Evolutionary conservation across 1,140 invertebrate species (phyloP).

Genomic region (Hestina assimilis): DNA sequence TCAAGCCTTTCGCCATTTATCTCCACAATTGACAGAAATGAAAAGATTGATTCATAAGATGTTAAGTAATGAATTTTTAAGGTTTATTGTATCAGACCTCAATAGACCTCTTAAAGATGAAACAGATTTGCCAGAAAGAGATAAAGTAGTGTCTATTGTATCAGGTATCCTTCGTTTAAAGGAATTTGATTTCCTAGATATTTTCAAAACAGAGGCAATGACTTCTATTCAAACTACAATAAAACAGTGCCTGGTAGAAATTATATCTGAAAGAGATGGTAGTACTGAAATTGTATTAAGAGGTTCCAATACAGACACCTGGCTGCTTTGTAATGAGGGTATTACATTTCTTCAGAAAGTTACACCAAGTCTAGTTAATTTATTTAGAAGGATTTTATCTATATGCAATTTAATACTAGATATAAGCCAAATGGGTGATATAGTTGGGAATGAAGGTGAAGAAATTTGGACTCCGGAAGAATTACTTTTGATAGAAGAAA

Average conservation of each 20-base stretch:
- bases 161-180: slow-evolving; percentile 92
- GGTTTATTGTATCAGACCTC: slow-evolving; percentile 94
- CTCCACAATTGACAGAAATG: slow-evolving; percentile 97
- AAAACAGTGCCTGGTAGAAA: slow-evolving; percentile 92
- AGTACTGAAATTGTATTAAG: slow-evolving; percentile 82
- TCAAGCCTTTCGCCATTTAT: slow-evolving; percentile 96
- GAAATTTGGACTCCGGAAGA: slow-evolving; percentile 86
- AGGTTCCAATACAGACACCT: slow-evolving; percentile 82
- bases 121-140: slow-evolving; percentile 85
- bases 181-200: slow-evolving; percentile 92
- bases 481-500: slow-evolving; percentile 81
- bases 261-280: slow-evolving; percentile 83
- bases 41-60: slow-evolving; percentile 97
- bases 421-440: slow-evolving; percentile 76
- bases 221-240: slow-evolving; percentile 92
- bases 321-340: slow-evolving; percentile 87
- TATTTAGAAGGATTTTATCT: slow-evolving; percentile 82
- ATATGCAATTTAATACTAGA: slow-evolving; percentile 86
- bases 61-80: slow-evolving; percentile 96
- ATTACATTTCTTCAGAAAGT: slow-evolving; percentile 87
- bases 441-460: slow-evolving; percentile 80
- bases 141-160: slow-evolving; percentile 92
- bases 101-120: slow-evolving; percentile 88
- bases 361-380: slow-evolving; percentile 82
- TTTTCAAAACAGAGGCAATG: slow-evolving; percentile 92